Conservation (phyloP, 2,888 invertebrate genomes). For the Drosophila anceps region DNA sequence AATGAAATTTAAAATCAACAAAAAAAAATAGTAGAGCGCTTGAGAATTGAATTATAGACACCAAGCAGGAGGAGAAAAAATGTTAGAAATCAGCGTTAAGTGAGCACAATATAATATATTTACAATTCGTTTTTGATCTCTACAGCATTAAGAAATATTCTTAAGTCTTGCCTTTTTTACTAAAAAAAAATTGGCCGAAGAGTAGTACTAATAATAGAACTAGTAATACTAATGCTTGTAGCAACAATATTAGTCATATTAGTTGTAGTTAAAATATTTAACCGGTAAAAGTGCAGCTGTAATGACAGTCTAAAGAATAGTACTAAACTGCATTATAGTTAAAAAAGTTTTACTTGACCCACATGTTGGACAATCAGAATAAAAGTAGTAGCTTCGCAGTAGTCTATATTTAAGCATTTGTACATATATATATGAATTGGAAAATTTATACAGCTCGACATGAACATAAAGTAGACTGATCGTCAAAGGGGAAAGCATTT, state of each 20-base stretch:
- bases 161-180: neutral
- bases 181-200: too few relatives aligned
- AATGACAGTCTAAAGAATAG: neutral
- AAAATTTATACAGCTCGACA: neutral
- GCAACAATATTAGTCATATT: neutral
- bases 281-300: neutral
- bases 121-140: too few relatives aligned
- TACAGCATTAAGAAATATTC: too few relatives aligned
- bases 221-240: neutral
- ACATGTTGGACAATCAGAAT: neutral
- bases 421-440: neutral
- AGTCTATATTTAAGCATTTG: neutral
- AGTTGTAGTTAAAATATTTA: neutral
- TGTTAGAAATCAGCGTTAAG: neutral
- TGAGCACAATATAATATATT: neutral
- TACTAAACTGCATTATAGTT: neutral
- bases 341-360: neutral
- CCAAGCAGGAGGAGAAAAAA: neutral
- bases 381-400: neutral
- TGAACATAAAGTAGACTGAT: neutral
- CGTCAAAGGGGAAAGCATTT: neutral
- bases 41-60: constrained; percentile 56
- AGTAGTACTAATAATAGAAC: too few relatives aligned
- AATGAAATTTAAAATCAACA: constrained; percentile 59
- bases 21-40: constrained; percentile 43